Conservation (phyloP, 2,113 vertebrate genomes). For the Rhynchopsitta pachyrhyncha region DNA sequence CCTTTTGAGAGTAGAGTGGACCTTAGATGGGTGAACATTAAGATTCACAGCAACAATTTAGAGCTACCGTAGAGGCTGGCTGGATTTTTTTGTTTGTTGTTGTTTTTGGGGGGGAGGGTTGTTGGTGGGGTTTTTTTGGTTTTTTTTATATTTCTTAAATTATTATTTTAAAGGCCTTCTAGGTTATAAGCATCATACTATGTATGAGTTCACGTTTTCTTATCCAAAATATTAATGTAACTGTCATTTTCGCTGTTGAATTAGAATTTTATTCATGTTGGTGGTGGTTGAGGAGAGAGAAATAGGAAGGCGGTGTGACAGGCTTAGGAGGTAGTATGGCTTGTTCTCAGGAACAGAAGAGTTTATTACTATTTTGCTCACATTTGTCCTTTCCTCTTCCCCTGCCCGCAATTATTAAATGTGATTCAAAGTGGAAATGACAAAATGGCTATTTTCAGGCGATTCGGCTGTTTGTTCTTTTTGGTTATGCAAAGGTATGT, state of each 20-base stretch:
- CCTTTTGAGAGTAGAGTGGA: neutral
- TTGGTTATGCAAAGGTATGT: rapidly evolving
- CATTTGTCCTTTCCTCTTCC: neutral
- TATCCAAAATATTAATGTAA: rapidly evolving
- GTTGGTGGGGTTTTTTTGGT: rapidly evolving
- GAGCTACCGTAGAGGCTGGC: neutral
- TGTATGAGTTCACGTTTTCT: neutral
- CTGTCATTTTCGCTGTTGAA: neutral
- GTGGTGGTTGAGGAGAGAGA: neutral
- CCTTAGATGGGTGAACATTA: neutral
- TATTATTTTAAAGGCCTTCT: neutral
- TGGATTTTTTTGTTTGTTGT: neutral
- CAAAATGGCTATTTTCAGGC: neutral
- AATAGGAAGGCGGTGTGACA: rapidly evolving
- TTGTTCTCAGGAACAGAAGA: neutral
- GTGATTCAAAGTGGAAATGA: neutral
- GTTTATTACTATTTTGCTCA: neutral
- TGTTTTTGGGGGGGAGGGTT: too few species aligned
- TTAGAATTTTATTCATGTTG: rapidly evolving
- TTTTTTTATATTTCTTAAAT: too few species aligned
- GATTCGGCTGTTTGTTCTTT: rapidly evolving
- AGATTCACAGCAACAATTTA: neutral
- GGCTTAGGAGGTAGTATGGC: neutral
- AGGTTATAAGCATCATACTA: neutral
- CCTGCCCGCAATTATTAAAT: neutral